Evolutionary conservation across 2,888 invertebrate species (phyloP).

Genomic region (Blastobasis adustella): DNA sequence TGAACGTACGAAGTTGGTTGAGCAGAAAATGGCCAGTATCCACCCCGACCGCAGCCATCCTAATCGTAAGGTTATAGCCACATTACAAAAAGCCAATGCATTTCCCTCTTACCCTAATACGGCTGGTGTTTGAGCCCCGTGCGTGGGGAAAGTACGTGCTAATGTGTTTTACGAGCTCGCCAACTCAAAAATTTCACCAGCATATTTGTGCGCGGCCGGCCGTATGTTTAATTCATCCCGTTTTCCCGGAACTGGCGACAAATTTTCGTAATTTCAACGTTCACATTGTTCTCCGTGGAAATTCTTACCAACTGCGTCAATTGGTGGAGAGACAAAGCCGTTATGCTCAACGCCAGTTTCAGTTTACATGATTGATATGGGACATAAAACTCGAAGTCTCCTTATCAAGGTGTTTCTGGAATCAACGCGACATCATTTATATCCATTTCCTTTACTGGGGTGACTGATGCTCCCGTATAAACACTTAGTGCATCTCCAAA

Average conservation of each 20-base stretch:
- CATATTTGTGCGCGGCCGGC: slow-evolving; percentile 30
- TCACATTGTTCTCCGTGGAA: neutral
- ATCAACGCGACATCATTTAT: neutral
- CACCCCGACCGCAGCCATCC: slow-evolving; percentile 30
- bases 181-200: slow-evolving; percentile 40
- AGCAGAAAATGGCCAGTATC: slow-evolving; percentile 40
- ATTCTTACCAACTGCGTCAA: neutral
- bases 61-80: slow-evolving; percentile 58
- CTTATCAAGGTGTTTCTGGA: neutral
- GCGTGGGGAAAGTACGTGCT: slow-evolving; percentile 56
- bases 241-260: neutral
- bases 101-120: slow-evolving; percentile 56
- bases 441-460: neutral
- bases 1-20: slow-evolving; percentile 29
- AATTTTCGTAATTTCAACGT: neutral
- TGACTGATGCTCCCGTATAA: slow-evolving; percentile 17
- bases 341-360: too few species aligned
- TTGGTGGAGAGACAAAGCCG: too few species aligned
- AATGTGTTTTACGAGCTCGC: slow-evolving; percentile 60
- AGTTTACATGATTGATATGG: too few species aligned
- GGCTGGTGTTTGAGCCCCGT: slow-evolving; percentile 26
- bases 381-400: neutral
- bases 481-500: slow-evolving; percentile 38
- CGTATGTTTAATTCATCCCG: slow-evolving; percentile 25
- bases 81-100: slow-evolving; percentile 70